Evolutionary conservation across 2,113 vertebrate species (phyloP).

Genomic region (Thamnophis sirtalis): DNA sequence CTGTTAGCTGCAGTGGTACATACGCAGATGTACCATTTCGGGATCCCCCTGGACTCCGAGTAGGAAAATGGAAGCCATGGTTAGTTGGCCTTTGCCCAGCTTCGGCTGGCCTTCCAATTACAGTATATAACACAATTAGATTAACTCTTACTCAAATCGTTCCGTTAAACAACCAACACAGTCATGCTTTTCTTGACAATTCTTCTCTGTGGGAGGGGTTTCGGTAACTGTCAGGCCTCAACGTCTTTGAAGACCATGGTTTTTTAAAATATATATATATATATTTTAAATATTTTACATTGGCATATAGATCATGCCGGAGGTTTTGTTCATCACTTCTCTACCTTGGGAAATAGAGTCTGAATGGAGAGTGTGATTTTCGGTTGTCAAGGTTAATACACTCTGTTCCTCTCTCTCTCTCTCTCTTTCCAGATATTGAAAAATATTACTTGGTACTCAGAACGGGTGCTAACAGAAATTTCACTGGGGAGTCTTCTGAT

Average conservation of each 20-base stretch:
- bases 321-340: background rate
- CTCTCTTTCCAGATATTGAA: conserved; percentile 79
- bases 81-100: background rate
- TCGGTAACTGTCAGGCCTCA: background rate
- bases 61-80: background rate
- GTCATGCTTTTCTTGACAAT: background rate
- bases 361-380: fast-evolving
- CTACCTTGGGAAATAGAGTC: background rate
- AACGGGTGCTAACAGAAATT: conserved; percentile 93
- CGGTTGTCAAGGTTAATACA: background rate
- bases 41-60: background rate
- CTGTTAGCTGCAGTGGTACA: background rate
- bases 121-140: background rate
- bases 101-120: background rate
- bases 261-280: background rate
- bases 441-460: conserved; percentile 94
- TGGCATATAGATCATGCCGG: background rate
- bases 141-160: background rate
- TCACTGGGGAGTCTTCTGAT: conserved; percentile 95
- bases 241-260: background rate
- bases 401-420: background rate
- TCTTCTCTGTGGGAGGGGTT: background rate
- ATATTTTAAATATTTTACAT: background rate
- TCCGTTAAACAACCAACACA: background rate
- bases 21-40: background rate